Conservation (phyloP, 2,113 vertebrate species). For the Sebastes schlegelii region DNA sequence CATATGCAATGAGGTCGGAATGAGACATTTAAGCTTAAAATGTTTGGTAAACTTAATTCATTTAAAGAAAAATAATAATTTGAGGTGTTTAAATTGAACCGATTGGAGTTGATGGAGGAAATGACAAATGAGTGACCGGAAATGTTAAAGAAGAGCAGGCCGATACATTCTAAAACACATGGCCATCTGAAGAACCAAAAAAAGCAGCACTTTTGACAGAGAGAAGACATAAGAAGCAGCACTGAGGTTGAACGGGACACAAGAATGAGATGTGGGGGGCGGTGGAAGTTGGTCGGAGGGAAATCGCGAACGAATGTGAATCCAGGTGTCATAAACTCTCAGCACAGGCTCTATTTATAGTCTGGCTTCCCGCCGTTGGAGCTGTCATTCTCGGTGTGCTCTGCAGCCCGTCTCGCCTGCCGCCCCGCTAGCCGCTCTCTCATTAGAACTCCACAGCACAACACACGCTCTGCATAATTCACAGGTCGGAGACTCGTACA, state of each 20-base stretch:
- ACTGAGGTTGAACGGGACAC: not conserved
- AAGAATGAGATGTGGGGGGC: constrained; percentile 3
- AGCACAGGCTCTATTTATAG: constrained; percentile 73
- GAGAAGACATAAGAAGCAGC: constrained; percentile 11
- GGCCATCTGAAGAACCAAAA: not conserved
- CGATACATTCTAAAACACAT: not conserved
- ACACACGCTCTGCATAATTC: constrained; percentile 60
- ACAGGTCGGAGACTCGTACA: constrained; percentile 53
- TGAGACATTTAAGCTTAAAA: not conserved
- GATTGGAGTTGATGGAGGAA: constrained; percentile 1
- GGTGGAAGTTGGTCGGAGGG: constrained; percentile 14
- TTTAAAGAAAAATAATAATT: not conserved
- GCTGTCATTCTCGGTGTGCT: constrained; percentile 57
- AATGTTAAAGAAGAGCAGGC: not conserved
- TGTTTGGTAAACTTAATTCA: not conserved
- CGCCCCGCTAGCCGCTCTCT: constrained; percentile 41
- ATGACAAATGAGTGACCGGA: not conserved
- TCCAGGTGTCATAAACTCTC: constrained; percentile 66
- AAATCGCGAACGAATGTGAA: constrained; percentile 47
- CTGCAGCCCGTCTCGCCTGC: constrained; percentile 52
- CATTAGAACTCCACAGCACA: constrained; percentile 60
- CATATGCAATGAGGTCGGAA: not conserved
- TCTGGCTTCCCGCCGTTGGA: constrained; percentile 44
- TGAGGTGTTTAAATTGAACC: not conserved
- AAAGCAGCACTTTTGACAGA: not conserved